Base-by-base conservation (phyloP, 2,797 vertebrate species). In the Rhinoraja longicauda region DNA sequence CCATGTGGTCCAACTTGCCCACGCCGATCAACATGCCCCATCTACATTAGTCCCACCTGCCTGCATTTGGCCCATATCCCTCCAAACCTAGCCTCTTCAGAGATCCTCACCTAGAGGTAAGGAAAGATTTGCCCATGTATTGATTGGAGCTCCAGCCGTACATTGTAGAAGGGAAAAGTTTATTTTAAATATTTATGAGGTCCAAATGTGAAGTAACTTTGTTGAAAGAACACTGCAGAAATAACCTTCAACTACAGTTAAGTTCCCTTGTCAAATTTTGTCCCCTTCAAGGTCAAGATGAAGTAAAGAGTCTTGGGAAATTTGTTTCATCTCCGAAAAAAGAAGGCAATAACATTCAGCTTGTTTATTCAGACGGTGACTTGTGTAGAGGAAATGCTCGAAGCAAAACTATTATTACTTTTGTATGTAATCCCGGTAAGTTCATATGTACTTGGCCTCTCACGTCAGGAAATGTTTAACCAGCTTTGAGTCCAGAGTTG, bases 391-490 rank as follows among this genome's bases (percentile, higher is more conserved):
- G 93, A 24, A 97, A 94, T 12, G 39, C 13, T 53, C 90, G 21
- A 93, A 97, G 97, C 93, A 94, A 95, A 93, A 98, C 97, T 0
- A 97, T 97, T 70, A 95, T 99, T 94, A 98, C 96, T 2, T 95
- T 99, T 21, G 93, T 98, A 17, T 99, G 98, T 95, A 99, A 97
- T 94, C 98, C 98, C 94, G 98, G 98, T 98, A 93, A 2, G 84
- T 92, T 72, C 36, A 19, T 73, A 90, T 45, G 45, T 70, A 10
- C 19, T 1, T 70, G 32, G 19, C 77, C 26, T 0, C 24, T 88
- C 4, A 10, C 32, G 36, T 59, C 77, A 10, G 32, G 24, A 36
- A 45, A 62, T 79, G 36, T 79, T 21, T 17, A 17, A n/a, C 12
- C n/a, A n/a, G 1, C 15, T 29, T 59, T 24, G 32, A n/a, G n/a